Evolutionary conservation across 2,113 vertebrate genomes (phyloP).

Genomic region (Chascanopsetta lugubris): DNA sequence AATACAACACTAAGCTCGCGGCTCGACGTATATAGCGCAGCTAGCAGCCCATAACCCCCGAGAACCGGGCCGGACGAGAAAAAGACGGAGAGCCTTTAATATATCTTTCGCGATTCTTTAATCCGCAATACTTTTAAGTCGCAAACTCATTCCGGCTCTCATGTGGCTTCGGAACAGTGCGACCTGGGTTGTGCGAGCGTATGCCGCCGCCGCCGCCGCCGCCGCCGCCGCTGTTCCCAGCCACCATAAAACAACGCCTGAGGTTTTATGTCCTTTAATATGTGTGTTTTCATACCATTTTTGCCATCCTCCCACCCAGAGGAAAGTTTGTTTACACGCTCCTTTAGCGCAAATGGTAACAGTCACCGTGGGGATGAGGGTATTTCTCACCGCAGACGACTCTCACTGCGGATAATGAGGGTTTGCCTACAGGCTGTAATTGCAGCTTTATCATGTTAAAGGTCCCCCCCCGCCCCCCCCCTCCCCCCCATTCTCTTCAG

Average conservation of each 20-base stretch:
- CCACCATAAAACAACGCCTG: slow-evolving; percentile 59
- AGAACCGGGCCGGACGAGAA: slow-evolving; percentile 8
- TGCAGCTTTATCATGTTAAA: slow-evolving; percentile 68
- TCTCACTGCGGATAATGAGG: slow-evolving; percentile 61
- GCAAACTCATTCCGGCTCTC: slow-evolving; percentile 50
- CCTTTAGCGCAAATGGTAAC: slow-evolving; percentile 64
- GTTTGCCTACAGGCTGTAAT: slow-evolving; percentile 66
- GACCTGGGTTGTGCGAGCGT: slow-evolving; percentile 34
- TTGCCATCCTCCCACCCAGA: slow-evolving; percentile 53
- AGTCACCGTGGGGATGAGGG: slow-evolving; percentile 51
- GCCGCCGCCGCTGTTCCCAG: slow-evolving; percentile 39
- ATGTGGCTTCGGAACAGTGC: slow-evolving; percentile 22
- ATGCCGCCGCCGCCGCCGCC: slow-evolving; percentile 46
- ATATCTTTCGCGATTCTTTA: slow-evolving; percentile 46
- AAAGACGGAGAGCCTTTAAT: slow-evolving; percentile 48
- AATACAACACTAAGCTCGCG: slow-evolving; percentile 56
- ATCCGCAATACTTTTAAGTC: slow-evolving; percentile 25
- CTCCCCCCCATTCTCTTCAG: slow-evolving; percentile 42
- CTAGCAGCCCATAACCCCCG: slow-evolving; percentile 43
- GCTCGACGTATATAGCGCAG: slow-evolving; percentile 21
- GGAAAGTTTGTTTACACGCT: slow-evolving; percentile 72
- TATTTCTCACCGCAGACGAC: slow-evolving; percentile 56
- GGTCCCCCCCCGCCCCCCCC: slow-evolving; percentile 47
- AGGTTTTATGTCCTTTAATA: slow-evolving; percentile 65
- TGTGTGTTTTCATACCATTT: slow-evolving; percentile 62